Conservation (phyloP, 2,888 invertebrate genomes). For the Ferdinandea cuprea region DNA sequence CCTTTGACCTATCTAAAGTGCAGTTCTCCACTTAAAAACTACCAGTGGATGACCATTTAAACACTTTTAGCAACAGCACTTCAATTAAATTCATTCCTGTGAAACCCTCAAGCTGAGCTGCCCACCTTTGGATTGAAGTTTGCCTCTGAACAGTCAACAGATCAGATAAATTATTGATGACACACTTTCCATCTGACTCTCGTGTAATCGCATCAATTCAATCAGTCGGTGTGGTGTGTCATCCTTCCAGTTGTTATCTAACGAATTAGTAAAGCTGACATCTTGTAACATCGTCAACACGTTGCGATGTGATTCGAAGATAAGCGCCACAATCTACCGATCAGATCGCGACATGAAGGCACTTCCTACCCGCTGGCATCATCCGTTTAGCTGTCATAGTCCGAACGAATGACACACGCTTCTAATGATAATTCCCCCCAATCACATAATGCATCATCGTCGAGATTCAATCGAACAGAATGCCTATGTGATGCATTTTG, state of each 20-base stretch:
- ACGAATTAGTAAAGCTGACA: conserved; percentile 43
- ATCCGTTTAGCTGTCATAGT: conserved; percentile 35
- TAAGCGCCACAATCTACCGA: conserved; percentile 31
- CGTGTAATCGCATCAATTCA: conserved; percentile 19
- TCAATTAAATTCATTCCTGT: no score
- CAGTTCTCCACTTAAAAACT: no score
- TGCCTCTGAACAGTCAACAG: conserved; percentile 20
- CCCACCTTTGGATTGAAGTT: not conserved
- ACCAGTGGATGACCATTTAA: no score
- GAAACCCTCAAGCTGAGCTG: not conserved
- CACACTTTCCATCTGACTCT: conserved; percentile 18
- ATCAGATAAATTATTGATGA: conserved; percentile 44
- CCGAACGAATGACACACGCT: conserved; percentile 30
- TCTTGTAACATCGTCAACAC: conserved; percentile 27
- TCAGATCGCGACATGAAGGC: conserved; percentile 19
- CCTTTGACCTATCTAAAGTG: no score
- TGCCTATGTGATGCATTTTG: not conserved
- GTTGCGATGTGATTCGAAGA: conserved; percentile 34
- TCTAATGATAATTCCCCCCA: conserved; percentile 23
- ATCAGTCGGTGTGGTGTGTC: conserved; percentile 9
- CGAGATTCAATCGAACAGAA: not conserved
- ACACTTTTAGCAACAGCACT: no score
- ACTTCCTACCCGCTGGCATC: conserved; percentile 26
- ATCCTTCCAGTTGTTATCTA: conserved; percentile 18
- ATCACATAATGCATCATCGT: not conserved